These are phyloP conservation scores for Chitala chitala DNA, from an alignment of 2,113 vertebrate species.

Conservation along the genomic window DNA sequence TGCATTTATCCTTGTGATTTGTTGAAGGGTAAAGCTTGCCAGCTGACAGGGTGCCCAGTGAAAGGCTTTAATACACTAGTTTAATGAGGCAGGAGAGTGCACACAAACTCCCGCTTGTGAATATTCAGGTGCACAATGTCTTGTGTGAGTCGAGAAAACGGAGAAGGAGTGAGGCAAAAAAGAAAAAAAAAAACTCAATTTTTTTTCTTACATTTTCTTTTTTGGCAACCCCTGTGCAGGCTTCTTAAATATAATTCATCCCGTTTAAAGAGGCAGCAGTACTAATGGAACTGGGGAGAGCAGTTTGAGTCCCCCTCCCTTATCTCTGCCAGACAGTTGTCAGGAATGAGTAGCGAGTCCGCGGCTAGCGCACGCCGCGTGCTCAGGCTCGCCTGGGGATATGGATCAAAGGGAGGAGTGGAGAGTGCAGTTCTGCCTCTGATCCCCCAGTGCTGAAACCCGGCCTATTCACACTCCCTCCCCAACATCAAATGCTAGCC, in stretches of 20 bases:
- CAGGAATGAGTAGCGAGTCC: slow-evolving; percentile 95
- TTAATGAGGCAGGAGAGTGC: slow-evolving; percentile 53
- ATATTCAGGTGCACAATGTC: slow-evolving; percentile 58
- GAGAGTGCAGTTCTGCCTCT: slow-evolving; percentile 78
- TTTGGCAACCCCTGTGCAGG: slow-evolving; percentile 48
- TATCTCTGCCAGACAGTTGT: slow-evolving; percentile 98
- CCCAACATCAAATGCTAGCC: slow-evolving; percentile 72
- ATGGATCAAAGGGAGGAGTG: slow-evolving; percentile 94
- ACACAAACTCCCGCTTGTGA: slow-evolving; percentile 44
- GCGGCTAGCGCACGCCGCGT: slow-evolving; percentile 80
- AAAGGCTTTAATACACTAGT: slow-evolving; percentile 55
- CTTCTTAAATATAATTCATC: slow-evolving; percentile 56
- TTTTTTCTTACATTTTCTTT: slow-evolving; percentile 34
- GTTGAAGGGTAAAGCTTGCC: slow-evolving; percentile 54
- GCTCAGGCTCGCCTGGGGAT: slow-evolving; percentile 93
- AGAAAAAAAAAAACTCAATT: slow-evolving; percentile 39
- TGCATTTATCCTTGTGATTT: slow-evolving; percentile 62
- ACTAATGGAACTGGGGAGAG: slow-evolving; percentile 61
- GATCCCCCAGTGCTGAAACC: slow-evolving; percentile 75
- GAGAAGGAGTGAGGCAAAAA: slow-evolving; percentile 32
- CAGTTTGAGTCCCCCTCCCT: slow-evolving; percentile 72
- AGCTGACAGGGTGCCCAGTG: slow-evolving; percentile 58
- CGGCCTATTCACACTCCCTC: slow-evolving; percentile 64
- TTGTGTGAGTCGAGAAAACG: slow-evolving; percentile 40
- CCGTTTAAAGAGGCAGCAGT: slow-evolving; percentile 64